Percentiles rank a stretch among this genome's conserved stretches.
Evolutionary conservation across 2,888 invertebrate species (phyloP).

Genomic region (Aphidoletes aphidimyza): DNA sequence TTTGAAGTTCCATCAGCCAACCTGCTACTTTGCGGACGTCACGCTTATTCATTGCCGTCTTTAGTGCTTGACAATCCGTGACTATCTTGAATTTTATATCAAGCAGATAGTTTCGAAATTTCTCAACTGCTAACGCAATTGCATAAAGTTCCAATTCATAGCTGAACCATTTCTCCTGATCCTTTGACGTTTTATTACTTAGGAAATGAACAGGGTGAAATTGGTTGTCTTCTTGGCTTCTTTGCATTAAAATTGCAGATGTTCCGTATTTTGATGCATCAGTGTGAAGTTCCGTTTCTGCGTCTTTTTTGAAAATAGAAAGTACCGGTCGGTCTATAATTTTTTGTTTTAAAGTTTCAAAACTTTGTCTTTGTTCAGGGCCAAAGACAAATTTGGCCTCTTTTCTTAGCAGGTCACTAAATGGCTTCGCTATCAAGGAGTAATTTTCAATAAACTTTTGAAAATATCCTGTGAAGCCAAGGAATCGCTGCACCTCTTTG

Average conservation of each 20-base stretch:
- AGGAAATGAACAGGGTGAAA: neutral
- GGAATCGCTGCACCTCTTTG: conserved; percentile 60
- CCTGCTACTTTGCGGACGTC: neutral
- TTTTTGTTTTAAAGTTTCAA: conserved; percentile 58
- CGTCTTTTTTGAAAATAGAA: neutral
- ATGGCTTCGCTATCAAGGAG: conserved; percentile 59
- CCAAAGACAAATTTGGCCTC: conserved; percentile 58
- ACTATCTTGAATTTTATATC: neutral
- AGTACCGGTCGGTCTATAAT: conserved; percentile 30
- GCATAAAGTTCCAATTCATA: neutral
- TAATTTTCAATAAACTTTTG: conserved; percentile 59
- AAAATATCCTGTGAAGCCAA: conserved; percentile 61
- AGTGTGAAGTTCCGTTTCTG: conserved; percentile 30
- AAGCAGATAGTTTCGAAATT: neutral
- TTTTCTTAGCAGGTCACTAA: conserved; percentile 58
- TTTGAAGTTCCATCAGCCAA: neutral
- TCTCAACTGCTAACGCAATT: neutral
- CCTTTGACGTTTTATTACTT: neutral
- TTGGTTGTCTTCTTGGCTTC: neutral
- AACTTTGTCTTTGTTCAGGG: conserved; percentile 57
- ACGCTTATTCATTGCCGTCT: neutral
- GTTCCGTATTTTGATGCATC: neutral
- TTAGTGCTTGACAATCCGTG: neutral
- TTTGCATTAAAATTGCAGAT: neutral
- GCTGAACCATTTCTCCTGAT: neutral